phyloP scores from a whole-genome alignment of 2,888 invertebrate species.

The Anagyrus pseudococci region DNA sequence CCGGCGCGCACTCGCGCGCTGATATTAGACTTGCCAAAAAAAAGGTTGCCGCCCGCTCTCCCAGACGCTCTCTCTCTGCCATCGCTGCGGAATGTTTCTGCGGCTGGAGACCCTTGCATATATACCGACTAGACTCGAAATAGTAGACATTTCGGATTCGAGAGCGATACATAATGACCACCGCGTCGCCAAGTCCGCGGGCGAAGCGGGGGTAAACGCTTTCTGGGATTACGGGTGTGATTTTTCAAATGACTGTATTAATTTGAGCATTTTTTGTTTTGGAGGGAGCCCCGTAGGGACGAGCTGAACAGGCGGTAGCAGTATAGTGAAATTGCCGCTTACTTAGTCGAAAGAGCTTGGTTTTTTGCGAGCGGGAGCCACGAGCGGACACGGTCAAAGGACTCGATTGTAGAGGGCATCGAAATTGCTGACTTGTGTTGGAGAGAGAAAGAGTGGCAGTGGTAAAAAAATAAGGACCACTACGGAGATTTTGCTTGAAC shows the following conservation, averaged over 20 bases:
- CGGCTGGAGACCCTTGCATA: neutral
- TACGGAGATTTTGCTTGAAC: conserved; percentile 5
- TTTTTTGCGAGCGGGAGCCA: conserved; percentile 7
- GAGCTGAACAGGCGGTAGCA: no score
- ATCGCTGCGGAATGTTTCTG: conserved; percentile 6
- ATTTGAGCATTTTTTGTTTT: conserved; percentile 22
- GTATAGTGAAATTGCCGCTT: conserved; percentile 17
- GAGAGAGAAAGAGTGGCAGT: neutral
- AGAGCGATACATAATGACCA: conserved; percentile 6
- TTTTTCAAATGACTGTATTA: conserved; percentile 25
- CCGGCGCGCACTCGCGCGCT: conserved; percentile 2
- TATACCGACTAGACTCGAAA: conserved; percentile 9
- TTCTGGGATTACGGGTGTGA: conserved; percentile 3
- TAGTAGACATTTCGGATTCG: conserved; percentile 26
- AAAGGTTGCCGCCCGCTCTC: no score
- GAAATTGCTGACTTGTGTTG: no score
- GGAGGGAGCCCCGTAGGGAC: no score
- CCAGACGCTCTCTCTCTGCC: no score
- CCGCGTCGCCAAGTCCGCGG: no score
- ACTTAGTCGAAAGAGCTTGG: no score
- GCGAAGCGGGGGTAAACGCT: no score
- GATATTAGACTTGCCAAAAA: no score
- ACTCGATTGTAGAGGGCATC: conserved; percentile 30
- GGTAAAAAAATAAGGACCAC: neutral
- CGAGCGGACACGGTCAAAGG: neutral